These are phyloP conservation scores for Papilio protenor DNA, from an alignment of 2,888 invertebrate species.

Conservation along the genomic window DNA sequence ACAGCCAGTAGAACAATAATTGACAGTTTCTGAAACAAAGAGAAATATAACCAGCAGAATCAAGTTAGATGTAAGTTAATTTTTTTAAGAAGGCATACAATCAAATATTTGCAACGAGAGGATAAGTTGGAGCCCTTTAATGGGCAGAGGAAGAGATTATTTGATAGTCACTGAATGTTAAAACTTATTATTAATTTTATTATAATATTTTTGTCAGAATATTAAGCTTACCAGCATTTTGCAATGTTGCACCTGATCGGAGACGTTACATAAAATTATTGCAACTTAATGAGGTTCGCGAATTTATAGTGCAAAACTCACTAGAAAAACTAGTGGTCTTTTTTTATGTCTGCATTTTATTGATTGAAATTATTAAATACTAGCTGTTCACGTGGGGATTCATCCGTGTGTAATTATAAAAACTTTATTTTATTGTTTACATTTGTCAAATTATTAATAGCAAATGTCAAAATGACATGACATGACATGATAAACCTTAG, in stretches of 20 bases:
- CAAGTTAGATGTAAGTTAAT: not conserved
- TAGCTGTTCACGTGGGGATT: no score
- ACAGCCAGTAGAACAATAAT: not conserved
- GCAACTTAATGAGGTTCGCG: not conserved
- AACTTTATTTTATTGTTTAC: no score
- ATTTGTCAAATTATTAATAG: no score
- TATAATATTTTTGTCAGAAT: not conserved
- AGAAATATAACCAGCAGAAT: not conserved
- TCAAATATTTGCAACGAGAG: no score
- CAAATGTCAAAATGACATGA: no score
- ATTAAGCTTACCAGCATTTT: slow-evolving; percentile 9
- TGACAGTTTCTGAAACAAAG: slow-evolving; percentile 25
- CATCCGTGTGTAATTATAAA: no score
- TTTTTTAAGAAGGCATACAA: not conserved
- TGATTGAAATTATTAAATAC: slow-evolving; percentile 1
- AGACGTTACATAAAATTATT: slow-evolving; percentile 3
- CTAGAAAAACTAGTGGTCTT: not conserved
- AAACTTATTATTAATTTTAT: not conserved
- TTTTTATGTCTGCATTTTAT: slow-evolving; percentile 14
- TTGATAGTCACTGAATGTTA: no score
- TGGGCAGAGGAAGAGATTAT: no score
- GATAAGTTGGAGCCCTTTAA: no score
- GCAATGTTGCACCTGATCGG: not conserved
- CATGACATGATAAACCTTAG: no score
- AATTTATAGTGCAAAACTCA: slow-evolving; percentile 9